A percentile compares a stretch with the other conserved stretches of the same genome.
phyloP scores from a whole-genome alignment of 2,113 vertebrate genomes.

The Poeciliopsis occidentalis region DNA sequence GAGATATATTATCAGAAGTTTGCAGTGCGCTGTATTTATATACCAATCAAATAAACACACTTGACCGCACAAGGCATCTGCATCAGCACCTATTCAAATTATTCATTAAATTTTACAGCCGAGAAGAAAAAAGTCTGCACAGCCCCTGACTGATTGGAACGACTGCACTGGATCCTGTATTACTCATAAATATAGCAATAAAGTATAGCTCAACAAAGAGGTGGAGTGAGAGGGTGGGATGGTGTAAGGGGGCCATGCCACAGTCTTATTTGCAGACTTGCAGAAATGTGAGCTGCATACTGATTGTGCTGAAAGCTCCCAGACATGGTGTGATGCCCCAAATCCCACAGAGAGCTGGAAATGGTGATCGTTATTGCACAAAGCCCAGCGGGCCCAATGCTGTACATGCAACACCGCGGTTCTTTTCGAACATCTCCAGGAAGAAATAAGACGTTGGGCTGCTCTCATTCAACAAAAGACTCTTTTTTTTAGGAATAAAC shows the following conservation, averaged over 20 bases:
- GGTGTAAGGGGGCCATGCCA: slow-evolving; percentile 21
- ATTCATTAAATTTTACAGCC: slow-evolving; percentile 65
- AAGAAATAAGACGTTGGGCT: slow-evolving; percentile 42
- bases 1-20: slow-evolving; percentile 4
- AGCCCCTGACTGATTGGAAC: slow-evolving; percentile 58
- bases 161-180: slow-evolving; percentile 52
- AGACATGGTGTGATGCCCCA: slow-evolving; percentile 56
- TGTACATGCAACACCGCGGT: slow-evolving; percentile 42
- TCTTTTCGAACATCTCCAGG: slow-evolving; percentile 23
- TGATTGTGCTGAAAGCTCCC: slow-evolving; percentile 55
- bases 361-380: slow-evolving; percentile 54
- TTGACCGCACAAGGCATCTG: slow-evolving; percentile 49
- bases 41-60: slow-evolving; percentile 41
- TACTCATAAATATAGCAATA: slow-evolving; percentile 69
- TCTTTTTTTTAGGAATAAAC: slow-evolving; percentile 2
- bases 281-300: slow-evolving; percentile 61
- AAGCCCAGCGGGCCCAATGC: slow-evolving; percentile 28
- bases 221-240: slow-evolving; percentile 19
- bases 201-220: slow-evolving; percentile 67
- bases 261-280: slow-evolving; percentile 67
- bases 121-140: slow-evolving; percentile 29
- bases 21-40: slow-evolving; percentile 25
- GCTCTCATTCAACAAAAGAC: slow-evolving; percentile 32
- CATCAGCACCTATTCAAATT: slow-evolving; percentile 67
- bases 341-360: slow-evolving; percentile 50